Conservation (phyloP, 1,140 invertebrate genomes). For the Bombyx mori region ASM3026992v2 NC_085128.1:8298501-8299000, state of each 20-base stretch:
- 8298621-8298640: conserved; percentile 13
- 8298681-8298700: conserved; percentile 7
- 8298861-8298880: conserved; percentile 2
- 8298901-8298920: conserved; percentile 5
- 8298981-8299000: conserved; percentile 9
- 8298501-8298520: conserved; percentile 15
- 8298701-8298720: conserved; percentile 11
- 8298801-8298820: not conserved
- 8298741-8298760: conserved; percentile 10
- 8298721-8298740: conserved; percentile 9
- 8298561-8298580: conserved; percentile 17
- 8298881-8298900: conserved; percentile 14
- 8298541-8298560: conserved; percentile 20
- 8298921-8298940: conserved; percentile 2
- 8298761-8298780: conserved; percentile 10
- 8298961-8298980: conserved; percentile 17
- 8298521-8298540: conserved; percentile 28
- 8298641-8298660: conserved; percentile 23
- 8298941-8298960: conserved; percentile 1
- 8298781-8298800: not conserved
- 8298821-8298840: not conserved
- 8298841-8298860: not conserved
- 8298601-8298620: conserved; percentile 16
- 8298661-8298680: conserved; percentile 26
- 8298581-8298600: conserved; percentile 12